Evolutionary conservation across 2,888 invertebrate genomes (phyloP), one percentile per base, ranked within the genome.

Genomic region (Nomada lathburiana): DNA sequence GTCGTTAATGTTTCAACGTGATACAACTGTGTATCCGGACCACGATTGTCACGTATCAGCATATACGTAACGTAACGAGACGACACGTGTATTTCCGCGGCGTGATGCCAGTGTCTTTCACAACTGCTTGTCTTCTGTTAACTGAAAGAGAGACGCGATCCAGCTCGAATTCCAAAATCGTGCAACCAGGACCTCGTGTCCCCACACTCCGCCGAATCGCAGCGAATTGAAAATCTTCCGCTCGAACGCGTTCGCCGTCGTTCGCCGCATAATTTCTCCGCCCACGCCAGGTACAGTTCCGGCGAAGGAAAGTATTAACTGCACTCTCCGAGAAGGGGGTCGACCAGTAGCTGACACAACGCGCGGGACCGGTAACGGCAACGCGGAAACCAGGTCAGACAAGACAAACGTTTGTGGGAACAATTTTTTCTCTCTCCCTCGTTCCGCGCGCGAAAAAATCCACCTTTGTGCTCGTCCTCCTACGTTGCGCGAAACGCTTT

Each of bases 321-420:
- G 29, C 59, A 11, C 29, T 50, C 16, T 16, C 23, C 16, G 16
- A 23, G n/a, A 13, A 0, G 2, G 13, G 55, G 57, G 36, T 50
- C 16, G 10, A 47, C 18, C 36, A n/a, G 20, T n/a, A 11, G 47
- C 57, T 47, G 69, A 69, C 47, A 44, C 57, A 57, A 68, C 18
- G 53, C 52, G 60, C 36, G 36, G 29, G 52, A 63, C n/a, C 20
- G 72, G 10, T 20, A 29, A n/a, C n/a, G 29, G 72, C 11, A 55
- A 72, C 72, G 20, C 4, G 55, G 26, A 55, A 73, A 65, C 65
- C 47, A 47, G 73, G 65, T 73, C 73, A 36, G 65, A 65, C 18
- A 65, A 65, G 65, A 57, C 73, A 36, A 73, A 65, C 73, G 73
- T 65, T 73, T 29, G 57, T 18, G 47, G 13, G 26, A 57, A 57